These are phyloP conservation scores for Drosophila cracens DNA, from an alignment of 2,888 invertebrate species.

Conservation along the genomic window DNA sequence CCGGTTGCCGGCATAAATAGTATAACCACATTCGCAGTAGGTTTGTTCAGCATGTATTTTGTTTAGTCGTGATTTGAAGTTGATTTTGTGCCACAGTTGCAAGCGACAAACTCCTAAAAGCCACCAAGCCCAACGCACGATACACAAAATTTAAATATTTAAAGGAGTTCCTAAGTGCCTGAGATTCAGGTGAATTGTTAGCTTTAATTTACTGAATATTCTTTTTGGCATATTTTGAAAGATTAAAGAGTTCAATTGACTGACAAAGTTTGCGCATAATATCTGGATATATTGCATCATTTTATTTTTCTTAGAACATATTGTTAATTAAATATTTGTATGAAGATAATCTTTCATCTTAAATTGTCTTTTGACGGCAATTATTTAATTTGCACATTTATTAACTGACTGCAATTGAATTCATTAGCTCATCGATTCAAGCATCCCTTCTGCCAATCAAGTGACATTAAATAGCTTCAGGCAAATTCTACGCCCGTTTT, in stretches of 20 bases:
- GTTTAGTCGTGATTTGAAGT: slow-evolving; percentile 74
- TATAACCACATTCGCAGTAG: slow-evolving; percentile 66
- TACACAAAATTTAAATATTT: slow-evolving; percentile 56
- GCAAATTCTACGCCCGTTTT: slow-evolving; percentile 39
- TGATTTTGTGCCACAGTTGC: slow-evolving; percentile 66
- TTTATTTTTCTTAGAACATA: background rate
- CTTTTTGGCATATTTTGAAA: background rate
- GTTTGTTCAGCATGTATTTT: slow-evolving; percentile 67
- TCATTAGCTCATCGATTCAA: slow-evolving; percentile 21
- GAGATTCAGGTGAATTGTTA: slow-evolving; percentile 41
- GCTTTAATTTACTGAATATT: background rate
- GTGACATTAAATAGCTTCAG: slow-evolving; percentile 34
- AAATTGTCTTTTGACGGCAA: slow-evolving; percentile 40
- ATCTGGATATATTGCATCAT: background rate
- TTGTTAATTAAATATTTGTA: slow-evolving; percentile 16
- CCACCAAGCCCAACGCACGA: slow-evolving; percentile 53
- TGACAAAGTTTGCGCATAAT: background rate
- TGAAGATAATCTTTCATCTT: slow-evolving; percentile 1
- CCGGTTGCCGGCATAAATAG: slow-evolving; percentile 73
- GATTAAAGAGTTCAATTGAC: background rate
- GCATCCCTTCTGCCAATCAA: slow-evolving; percentile 10
- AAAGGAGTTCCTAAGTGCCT: slow-evolving; percentile 35
- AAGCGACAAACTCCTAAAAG: slow-evolving; percentile 32
- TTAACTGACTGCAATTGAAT: slow-evolving; percentile 64
- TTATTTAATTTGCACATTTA: slow-evolving; percentile 58